A percentile compares a stretch with the other conserved stretches of the same genome.
phyloP scores from a whole-genome alignment of 2,888 invertebrate species.

The Drosophila maculinotata region DNA sequence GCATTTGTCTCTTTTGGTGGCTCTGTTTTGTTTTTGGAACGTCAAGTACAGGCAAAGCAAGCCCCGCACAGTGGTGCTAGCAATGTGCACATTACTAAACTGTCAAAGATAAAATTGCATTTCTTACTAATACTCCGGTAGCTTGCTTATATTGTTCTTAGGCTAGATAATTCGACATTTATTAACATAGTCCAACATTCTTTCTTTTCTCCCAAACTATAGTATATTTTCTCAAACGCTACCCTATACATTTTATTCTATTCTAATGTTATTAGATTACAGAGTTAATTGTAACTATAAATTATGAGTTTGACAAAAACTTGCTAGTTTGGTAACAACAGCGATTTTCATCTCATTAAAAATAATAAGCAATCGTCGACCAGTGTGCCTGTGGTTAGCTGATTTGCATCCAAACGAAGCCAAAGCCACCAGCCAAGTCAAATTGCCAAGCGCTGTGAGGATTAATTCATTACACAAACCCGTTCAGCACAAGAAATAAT shows the following conservation, averaged over 20 bases:
- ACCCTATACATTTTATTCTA: too few relatives aligned
- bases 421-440: conserved; percentile 71
- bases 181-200: too few relatives aligned
- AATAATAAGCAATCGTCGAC: neutral
- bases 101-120: too few relatives aligned
- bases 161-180: too few relatives aligned
- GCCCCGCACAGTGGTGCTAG: conserved; percentile 34
- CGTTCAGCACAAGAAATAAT: conserved; percentile 81
- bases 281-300: too few relatives aligned
- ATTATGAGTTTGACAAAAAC: too few relatives aligned
- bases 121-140: too few relatives aligned
- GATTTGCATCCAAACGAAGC: conserved; percentile 78
- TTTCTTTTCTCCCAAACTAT: too few relatives aligned
- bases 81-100: neutral
- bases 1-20: conserved; percentile 79
- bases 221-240: too few relatives aligned
- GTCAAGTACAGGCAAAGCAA: conserved; percentile 48
- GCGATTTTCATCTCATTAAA: conserved; percentile 49
- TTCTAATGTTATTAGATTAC: too few relatives aligned
- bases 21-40: conserved; percentile 52
- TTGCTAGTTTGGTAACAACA: too few relatives aligned
- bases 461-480: conserved; percentile 82
- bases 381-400: conserved; percentile 58
- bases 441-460: conserved; percentile 78
- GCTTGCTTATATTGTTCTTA: too few relatives aligned